phyloP scores from a whole-genome alignment of 2,888 invertebrate species.

The Formica aserva region DNA sequence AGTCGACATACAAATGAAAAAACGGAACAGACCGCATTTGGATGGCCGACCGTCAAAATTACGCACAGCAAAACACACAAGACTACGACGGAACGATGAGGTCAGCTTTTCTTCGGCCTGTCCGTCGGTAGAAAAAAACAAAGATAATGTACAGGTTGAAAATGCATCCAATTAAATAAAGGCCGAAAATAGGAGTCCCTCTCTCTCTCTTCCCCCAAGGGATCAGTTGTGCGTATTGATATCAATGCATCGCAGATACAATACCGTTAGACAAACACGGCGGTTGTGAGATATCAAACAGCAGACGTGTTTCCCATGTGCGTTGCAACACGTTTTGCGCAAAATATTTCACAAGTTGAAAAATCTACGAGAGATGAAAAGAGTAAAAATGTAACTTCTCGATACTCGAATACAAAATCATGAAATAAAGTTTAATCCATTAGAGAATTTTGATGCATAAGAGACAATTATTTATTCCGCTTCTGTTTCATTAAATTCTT shows the following conservation, averaged over 20 bases:
- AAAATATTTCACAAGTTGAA: conserved; percentile 17
- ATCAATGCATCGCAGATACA: conserved; percentile 4
- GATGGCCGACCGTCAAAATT: conserved; percentile 21
- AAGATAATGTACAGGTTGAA: neutral
- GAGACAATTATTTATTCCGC: neutral
- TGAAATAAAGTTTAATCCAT: neutral
- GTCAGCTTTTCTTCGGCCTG: conserved; percentile 1
- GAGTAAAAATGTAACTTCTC: neutral
- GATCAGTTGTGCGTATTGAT: neutral
- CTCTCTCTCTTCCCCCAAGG: neutral
- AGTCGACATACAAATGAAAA: conserved; percentile 10
- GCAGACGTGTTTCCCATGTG: neutral
- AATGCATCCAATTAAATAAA: conserved; percentile 34
- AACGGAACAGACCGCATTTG: neutral
- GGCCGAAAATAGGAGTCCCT: neutral
- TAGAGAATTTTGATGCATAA: neutral
- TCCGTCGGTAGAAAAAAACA: conserved; percentile 2
- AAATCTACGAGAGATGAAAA: neutral
- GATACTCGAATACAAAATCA: neutral
- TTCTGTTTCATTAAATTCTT: neutral
- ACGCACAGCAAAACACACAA: conserved; percentile 26
- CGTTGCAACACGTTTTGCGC: neutral
- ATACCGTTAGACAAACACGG: neutral
- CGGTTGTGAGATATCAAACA: conserved; percentile 1
- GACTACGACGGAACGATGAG: neutral